Conservation (phyloP, 2,113 vertebrate genomes). For the Fregetta grallaria region DNA sequence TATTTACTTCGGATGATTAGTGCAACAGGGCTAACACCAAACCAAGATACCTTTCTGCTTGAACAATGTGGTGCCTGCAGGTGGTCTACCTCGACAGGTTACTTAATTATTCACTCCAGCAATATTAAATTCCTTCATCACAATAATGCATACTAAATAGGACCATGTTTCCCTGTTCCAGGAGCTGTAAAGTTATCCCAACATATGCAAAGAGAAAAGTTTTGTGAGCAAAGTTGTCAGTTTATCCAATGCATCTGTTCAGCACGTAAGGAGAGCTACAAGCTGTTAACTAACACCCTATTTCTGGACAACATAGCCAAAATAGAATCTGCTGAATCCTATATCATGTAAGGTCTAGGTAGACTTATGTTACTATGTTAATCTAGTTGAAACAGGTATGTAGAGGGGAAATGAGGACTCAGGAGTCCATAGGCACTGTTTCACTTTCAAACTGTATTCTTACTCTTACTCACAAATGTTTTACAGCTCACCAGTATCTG, state of each 20-base stretch:
- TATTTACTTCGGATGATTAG: background rate
- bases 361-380: background rate
- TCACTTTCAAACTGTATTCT: background rate
- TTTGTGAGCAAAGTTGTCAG: background rate
- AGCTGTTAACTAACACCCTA: background rate
- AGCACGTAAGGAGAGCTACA: background rate
- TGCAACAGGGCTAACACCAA: background rate
- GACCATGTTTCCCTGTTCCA: background rate
- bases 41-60: background rate
- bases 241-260: background rate
- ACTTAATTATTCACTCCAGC: background rate
- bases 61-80: background rate
- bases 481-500: background rate
- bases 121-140: background rate
- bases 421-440: background rate
- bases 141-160: background rate
- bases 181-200: background rate
- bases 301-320: background rate
- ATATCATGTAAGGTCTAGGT: fast-evolving
- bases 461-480: background rate
- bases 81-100: background rate
- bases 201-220: background rate
- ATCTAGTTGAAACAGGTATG: fast-evolving
- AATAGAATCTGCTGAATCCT: background rate
- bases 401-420: background rate